phyloP scores from a whole-genome alignment of 1,140 invertebrate genomes.

The Drosophila parvula region DNA sequence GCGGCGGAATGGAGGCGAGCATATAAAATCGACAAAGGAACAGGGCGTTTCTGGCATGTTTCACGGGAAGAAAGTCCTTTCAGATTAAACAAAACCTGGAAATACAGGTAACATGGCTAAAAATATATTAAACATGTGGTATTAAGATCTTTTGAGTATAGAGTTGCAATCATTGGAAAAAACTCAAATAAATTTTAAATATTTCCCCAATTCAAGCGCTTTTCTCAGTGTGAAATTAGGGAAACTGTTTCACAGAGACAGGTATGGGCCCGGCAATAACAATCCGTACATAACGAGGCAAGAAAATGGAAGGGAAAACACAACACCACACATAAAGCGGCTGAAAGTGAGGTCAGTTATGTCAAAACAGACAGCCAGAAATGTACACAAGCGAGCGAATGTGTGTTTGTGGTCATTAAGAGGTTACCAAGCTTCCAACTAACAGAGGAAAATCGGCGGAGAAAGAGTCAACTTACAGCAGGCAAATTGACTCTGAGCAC shows the following conservation, averaged over 20 bases:
- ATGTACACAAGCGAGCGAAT: conserved; percentile 25
- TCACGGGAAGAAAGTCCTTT: background rate
- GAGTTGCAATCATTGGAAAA: background rate
- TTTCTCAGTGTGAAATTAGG: conserved; percentile 40
- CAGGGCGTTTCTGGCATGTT: background rate
- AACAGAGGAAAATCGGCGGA: conserved; percentile 31
- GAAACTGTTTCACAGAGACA: conserved; percentile 34
- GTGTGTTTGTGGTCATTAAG: conserved; percentile 46
- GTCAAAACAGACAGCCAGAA: conserved; percentile 52
- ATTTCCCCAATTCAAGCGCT: background rate
- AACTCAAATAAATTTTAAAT: too few species aligned
- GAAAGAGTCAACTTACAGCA: conserved; percentile 37
- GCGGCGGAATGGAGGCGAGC: conserved; percentile 10
- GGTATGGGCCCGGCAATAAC: conserved; percentile 39
- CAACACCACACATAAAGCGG: conserved; percentile 16
- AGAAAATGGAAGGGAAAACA: conserved; percentile 16
- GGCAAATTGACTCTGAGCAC: conserved; percentile 66
- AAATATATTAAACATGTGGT: background rate
- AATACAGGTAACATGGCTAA: background rate
- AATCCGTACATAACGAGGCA: conserved; percentile 32
- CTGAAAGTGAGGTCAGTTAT: conserved; percentile 60
- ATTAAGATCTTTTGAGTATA: background rate
- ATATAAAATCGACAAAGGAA: conserved; percentile 4
- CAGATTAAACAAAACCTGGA: background rate
- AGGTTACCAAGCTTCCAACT: conserved; percentile 24